Percentiles rank a stretch among this genome's conserved stretches.
These are phyloP conservation scores for Agrilus biguttatus DNA, from an alignment of 2,888 invertebrate species.

Conservation along the genomic window DNA sequence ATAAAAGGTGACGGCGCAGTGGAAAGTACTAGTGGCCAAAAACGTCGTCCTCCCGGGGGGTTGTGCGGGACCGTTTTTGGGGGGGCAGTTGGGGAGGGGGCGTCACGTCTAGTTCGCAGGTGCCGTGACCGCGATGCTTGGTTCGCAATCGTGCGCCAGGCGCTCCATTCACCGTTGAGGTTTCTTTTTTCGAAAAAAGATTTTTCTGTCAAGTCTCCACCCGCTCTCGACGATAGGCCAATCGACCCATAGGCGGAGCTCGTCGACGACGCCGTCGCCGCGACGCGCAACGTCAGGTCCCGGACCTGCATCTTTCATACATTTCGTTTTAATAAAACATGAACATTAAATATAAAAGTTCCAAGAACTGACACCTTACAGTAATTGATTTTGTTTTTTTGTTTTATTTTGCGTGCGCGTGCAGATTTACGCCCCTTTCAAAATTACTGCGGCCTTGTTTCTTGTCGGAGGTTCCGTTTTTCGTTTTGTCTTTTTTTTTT, in stretches of 20 bases:
- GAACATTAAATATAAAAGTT: slow-evolving; percentile 3
- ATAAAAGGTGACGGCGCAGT: neutral
- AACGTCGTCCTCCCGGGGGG: slow-evolving; percentile 21
- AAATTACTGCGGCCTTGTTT: too few species aligned
- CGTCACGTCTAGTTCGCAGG: slow-evolving; percentile 25
- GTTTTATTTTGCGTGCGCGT: too few species aligned
- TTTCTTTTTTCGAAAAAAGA: slow-evolving; percentile 31
- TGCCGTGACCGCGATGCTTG: slow-evolving; percentile 25
- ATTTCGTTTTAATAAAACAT: slow-evolving; percentile 5
- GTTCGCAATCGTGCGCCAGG: slow-evolving; percentile 27
- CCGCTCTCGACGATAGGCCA: slow-evolving; percentile 32
- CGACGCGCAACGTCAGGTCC: slow-evolving; percentile 23
- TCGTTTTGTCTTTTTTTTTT: too few species aligned
- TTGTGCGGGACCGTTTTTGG: slow-evolving; percentile 29
- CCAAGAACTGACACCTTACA: too few species aligned
- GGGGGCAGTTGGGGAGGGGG: slow-evolving; percentile 11
- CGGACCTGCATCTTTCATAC: slow-evolving; percentile 11
- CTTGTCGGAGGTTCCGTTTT: too few species aligned
- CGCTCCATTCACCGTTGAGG: slow-evolving; percentile 31
- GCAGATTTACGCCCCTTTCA: too few species aligned
- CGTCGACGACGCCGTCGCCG: slow-evolving; percentile 18
- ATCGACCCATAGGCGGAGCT: slow-evolving; percentile 32
- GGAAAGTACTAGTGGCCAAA: neutral
- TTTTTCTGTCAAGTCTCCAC: slow-evolving; percentile 36
- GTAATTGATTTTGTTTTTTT: too few species aligned